Base-by-base conservation (phyloP, 2,888 invertebrate genomes). In the Sturmia bella region DNA sequence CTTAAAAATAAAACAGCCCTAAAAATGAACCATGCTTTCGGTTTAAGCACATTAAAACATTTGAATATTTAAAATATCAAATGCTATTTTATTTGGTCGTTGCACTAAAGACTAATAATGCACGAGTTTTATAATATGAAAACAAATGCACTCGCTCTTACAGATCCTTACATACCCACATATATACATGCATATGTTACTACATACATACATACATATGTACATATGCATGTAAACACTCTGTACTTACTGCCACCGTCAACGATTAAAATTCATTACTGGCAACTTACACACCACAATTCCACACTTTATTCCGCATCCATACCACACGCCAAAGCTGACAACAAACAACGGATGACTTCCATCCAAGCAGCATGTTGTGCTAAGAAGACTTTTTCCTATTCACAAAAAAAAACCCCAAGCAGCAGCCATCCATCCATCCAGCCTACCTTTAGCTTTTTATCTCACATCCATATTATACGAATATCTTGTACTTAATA, bases 231-330 rank as follows among this genome's bases (percentile, higher is more conserved):
- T 45, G 4, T 27, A 32, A 24, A 32, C 11, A 32, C 17, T 3
- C 45, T 45, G 27, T 59, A 41, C 68, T 41, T 27, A 9, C 57
- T 68, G 59, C 50, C 78, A 79, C 78, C 66, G 59, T 79, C 52
- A 66, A 52, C 45, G 52, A 59, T 78, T 72, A 66, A 73, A 66
- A 79, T 72, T 79, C 73, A 79, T 79, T 79, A 68, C 73, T 66
- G 24, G 48, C 66, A 73, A 72, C 77, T 66, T 54, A 37, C 17
- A 56, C 48, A 59, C 32, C 48, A 75, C 66, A 50, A 52, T 43
- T 74, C 68, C 75, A 59, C 17, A 74, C 64, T 64, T 37, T 24
- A 37, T 73, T 61, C 48, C 24, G 19, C 27, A 59, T 41, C 15
- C 37, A 76, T 68, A 76, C 69, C 69, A 69, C 76, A 79, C 78